Evolutionary conservation across 2,888 invertebrate species (phyloP).

Genomic region (Trimorus sp.): DNA sequence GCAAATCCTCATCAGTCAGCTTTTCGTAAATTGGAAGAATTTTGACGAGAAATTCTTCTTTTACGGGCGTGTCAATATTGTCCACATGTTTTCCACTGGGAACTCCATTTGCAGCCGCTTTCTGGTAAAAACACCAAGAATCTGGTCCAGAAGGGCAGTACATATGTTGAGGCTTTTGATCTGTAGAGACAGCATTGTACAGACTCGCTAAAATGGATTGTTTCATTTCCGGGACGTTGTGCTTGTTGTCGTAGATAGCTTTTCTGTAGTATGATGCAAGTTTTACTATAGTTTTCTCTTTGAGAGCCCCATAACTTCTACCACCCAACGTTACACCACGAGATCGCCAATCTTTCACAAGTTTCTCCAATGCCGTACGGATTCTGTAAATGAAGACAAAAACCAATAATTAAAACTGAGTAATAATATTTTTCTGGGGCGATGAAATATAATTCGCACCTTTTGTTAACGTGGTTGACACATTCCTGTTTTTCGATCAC

Average conservation of each 20-base stretch:
- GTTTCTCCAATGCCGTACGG: slow-evolving; percentile 26
- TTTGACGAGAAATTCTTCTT: background rate
- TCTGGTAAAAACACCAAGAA: slow-evolving; percentile 21
- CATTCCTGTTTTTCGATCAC: slow-evolving; percentile 1
- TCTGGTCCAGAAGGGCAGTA: slow-evolving; percentile 7
- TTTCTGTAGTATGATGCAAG: slow-evolving; percentile 38
- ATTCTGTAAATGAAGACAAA: slow-evolving; percentile 16
- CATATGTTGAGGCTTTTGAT: slow-evolving; percentile 17
- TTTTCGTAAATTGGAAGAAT: slow-evolving; percentile 4
- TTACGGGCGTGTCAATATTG: background rate
- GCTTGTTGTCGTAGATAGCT: slow-evolving; percentile 43
- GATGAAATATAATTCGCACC: slow-evolving; percentile 8
- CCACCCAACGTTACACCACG: slow-evolving; percentile 39
- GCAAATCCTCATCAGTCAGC: slow-evolving; percentile 6
- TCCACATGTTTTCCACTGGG: slow-evolving; percentile 2
- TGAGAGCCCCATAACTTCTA: slow-evolving; percentile 35
- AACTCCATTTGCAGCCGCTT: slow-evolving; percentile 10
- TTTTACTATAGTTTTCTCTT: slow-evolving; percentile 42
- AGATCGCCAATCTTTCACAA: slow-evolving; percentile 16
- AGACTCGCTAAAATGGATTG: slow-evolving; percentile 33
- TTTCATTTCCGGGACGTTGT: slow-evolving; percentile 27
- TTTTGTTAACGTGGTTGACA: slow-evolving; percentile 25
- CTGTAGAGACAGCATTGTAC: slow-evolving; percentile 39
- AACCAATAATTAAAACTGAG: background rate
- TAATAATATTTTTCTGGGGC: background rate